These are phyloP conservation scores for Sipha flava DNA, from an alignment of 1,140 invertebrate genomes.

Conservation along the genomic window DNA sequence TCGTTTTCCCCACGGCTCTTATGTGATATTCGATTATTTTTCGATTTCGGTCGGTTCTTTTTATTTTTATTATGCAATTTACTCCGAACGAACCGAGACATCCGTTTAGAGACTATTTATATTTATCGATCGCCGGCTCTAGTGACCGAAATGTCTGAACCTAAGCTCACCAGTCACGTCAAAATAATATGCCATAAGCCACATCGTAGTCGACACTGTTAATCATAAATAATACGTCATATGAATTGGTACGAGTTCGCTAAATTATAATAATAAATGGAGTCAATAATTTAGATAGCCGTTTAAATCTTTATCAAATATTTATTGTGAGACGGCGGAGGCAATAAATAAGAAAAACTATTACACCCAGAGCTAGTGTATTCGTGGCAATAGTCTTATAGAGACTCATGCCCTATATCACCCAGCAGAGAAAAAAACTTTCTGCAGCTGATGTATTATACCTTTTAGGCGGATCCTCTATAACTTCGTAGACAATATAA, in stretches of 20 bases:
- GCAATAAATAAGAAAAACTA: constrained; percentile 4
- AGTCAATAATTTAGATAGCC: neutral
- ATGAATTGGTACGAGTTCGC: too few species aligned
- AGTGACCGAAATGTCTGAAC: neutral
- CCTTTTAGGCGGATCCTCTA: neutral
- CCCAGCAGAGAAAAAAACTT: neutral
- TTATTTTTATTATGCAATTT: constrained; percentile 21
- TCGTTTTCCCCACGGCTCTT: neutral
- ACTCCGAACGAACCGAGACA: neutral
- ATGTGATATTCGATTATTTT: constrained; percentile 24
- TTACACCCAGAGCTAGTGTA: neutral
- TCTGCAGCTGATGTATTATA: neutral
- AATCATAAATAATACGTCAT: too few species aligned
- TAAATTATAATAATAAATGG: neutral
- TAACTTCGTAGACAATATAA: too few species aligned
- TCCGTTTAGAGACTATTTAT: neutral
- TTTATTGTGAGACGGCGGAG: neutral
- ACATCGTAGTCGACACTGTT: neutral
- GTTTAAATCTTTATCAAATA: neutral
- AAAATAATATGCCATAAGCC: too few species aligned
- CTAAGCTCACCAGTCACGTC: neutral
- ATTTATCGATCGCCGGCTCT: neutral
- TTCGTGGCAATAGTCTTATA: neutral
- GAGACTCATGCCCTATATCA: neutral
- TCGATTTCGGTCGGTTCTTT: constrained; percentile 18